Percentiles rank a stretch among this genome's conserved stretches.
phyloP scores from a whole-genome alignment of 2,797 vertebrate species.

The Pelobates cultripes region DNA sequence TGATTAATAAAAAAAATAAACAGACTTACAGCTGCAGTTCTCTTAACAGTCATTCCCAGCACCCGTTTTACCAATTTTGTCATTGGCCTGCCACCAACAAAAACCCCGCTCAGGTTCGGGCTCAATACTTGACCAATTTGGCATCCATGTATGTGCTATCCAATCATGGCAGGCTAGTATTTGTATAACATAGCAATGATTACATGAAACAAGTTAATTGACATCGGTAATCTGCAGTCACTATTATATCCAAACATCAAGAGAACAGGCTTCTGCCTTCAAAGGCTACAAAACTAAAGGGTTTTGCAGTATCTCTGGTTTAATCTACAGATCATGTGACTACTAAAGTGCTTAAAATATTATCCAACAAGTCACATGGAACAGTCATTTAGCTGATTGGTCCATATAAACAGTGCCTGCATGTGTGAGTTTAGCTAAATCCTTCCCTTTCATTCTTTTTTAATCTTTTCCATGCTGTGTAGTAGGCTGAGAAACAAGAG shows the following conservation, averaged over 20 bases:
- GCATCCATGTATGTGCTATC: too few relatives aligned
- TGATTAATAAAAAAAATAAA: too few relatives aligned
- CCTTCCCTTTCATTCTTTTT: slow-evolving; percentile 42
- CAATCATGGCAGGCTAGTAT: background rate
- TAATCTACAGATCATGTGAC: slow-evolving; percentile 64
- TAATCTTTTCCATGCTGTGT: slow-evolving; percentile 56
- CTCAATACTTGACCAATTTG: too few relatives aligned
- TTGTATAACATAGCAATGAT: background rate
- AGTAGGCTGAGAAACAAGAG: slow-evolving; percentile 23
- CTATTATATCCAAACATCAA: slow-evolving; percentile 20
- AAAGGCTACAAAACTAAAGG: slow-evolving; percentile 63
- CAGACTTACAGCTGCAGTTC: too few relatives aligned
- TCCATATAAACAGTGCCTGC: slow-evolving; percentile 56
- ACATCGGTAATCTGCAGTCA: slow-evolving; percentile 26
- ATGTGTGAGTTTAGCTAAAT: slow-evolving; percentile 60
- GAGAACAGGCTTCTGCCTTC: slow-evolving; percentile 59
- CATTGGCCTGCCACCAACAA: too few relatives aligned
- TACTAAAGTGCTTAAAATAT: slow-evolving; percentile 55
- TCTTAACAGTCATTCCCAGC: too few relatives aligned
- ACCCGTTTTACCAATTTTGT: too few relatives aligned
- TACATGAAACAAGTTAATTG: slow-evolving; percentile 35
- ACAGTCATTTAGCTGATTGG: slow-evolving; percentile 59
- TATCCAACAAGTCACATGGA: slow-evolving; percentile 51
- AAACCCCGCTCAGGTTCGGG: too few relatives aligned
- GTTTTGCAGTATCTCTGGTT: slow-evolving; percentile 61